These are phyloP conservation scores for Sericinus montela DNA, from an alignment of 2,888 invertebrate genomes.

Conservation along the genomic window DNA sequence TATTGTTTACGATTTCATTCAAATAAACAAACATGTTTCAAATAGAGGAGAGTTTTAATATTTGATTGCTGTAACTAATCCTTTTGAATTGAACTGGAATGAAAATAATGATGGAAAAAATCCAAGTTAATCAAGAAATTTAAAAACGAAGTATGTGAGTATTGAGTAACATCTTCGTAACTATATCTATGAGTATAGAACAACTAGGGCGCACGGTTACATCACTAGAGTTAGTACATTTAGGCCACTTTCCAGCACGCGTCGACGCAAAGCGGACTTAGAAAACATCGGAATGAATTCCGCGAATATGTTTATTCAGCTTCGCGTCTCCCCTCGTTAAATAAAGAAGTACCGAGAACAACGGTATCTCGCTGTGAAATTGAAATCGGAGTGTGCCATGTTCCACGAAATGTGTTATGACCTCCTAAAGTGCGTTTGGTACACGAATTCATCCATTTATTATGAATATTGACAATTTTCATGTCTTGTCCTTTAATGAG, in stretches of 20 bases:
- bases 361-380: slow-evolving; percentile 49
- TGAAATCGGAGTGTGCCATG: slow-evolving; percentile 48
- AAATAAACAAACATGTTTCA: no score
- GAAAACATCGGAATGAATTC: slow-evolving; percentile 39
- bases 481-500: no score
- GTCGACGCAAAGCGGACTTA: slow-evolving; percentile 21
- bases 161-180: background rate
- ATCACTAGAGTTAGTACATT: slow-evolving; percentile 5
- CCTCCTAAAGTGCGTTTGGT: slow-evolving; percentile 30
- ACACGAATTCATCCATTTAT: slow-evolving; percentile 2
- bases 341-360: slow-evolving; percentile 53
- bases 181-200: background rate
- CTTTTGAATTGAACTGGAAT: no score
- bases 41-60: no score
- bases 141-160: no score
- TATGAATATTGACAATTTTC: background rate
- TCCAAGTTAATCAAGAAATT: no score
- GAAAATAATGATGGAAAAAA: no score
- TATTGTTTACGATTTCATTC: no score
- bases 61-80: no score
- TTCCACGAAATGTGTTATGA: slow-evolving; percentile 44
- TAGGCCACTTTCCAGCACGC: slow-evolving; percentile 14
- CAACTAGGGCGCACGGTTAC: slow-evolving; percentile 1
- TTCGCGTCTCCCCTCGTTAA: slow-evolving; percentile 36
- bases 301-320: slow-evolving; percentile 40